A percentile compares a stretch with the other conserved stretches of the same genome.
Evolutionary conservation across 1,140 invertebrate genomes (phyloP).

Genomic region (Formica selysi): DNA sequence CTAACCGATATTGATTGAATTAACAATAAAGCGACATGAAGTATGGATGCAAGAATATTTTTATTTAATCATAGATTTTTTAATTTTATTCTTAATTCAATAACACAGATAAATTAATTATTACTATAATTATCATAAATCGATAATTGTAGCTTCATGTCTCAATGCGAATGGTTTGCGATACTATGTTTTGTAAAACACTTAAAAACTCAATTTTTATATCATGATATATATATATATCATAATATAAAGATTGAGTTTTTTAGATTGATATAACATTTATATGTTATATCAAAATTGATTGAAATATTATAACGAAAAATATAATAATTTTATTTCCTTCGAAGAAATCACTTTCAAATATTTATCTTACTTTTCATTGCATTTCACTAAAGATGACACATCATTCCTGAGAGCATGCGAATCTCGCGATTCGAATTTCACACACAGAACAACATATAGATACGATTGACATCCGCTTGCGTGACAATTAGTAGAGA

Average conservation of each 20-base stretch:
- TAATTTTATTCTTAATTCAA: slow-evolving; percentile 16
- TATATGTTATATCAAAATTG: neutral
- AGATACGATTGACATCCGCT: slow-evolving; percentile 23
- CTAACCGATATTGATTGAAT: neutral
- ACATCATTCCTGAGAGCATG: slow-evolving; percentile 8
- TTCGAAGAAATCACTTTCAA: slow-evolving; percentile 12
- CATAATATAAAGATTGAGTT: no score
- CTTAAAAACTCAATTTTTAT: neutral
- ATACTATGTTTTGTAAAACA: neutral
- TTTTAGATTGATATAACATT: neutral
- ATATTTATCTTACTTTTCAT: slow-evolving; percentile 12
- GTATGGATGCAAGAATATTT: neutral
- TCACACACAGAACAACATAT: neutral
- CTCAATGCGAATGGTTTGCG: neutral
- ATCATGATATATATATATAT: neutral
- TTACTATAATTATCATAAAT: neutral
- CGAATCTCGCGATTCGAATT: slow-evolving; percentile 17
- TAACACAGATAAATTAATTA: neutral
- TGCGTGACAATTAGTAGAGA: slow-evolving; percentile 57
- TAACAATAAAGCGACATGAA: neutral
- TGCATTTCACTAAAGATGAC: neutral
- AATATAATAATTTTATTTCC: neutral
- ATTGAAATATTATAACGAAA: neutral
- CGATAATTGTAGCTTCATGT: neutral
- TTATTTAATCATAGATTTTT: neutral